phyloP scores from a whole-genome alignment of 2,797 vertebrate species.

The Xenentodon cancila region DNA sequence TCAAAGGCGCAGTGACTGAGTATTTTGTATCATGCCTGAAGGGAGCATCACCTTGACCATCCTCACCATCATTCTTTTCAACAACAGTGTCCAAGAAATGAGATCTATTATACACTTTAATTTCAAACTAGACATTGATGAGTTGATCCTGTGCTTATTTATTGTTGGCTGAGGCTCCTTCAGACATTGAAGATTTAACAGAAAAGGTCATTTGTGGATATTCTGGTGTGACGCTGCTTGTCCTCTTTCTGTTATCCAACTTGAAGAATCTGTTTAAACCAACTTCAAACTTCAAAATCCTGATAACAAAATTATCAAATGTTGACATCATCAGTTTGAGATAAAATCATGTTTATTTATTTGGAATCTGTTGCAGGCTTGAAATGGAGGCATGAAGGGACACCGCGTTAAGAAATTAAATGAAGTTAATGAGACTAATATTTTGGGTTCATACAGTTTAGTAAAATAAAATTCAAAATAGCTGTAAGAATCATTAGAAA shows the following conservation, averaged over 20 bases:
- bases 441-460: too few species aligned
- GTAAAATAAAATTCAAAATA: too few species aligned
- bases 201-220: neutral
- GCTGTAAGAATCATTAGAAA: too few species aligned
- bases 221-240: neutral
- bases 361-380: too few species aligned
- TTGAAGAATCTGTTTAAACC: neutral
- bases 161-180: neutral
- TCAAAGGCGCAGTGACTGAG: neutral
- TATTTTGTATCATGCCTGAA: neutral
- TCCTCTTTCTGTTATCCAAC: neutral
- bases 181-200: neutral
- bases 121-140: neutral
- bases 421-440: too few species aligned
- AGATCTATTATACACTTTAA: neutral
- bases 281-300: too few species aligned
- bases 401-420: too few species aligned
- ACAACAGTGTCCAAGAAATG: neutral
- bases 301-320: too few species aligned
- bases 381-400: too few species aligned
- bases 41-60: neutral
- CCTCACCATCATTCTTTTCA: neutral
- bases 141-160: neutral
- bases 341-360: too few species aligned
- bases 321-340: too few species aligned